Percentiles rank a stretch among this genome's conserved stretches.
These are phyloP conservation scores for Vultur gryphus DNA, from an alignment of 2,797 vertebrate genomes.

Conservation along the genomic window DNA sequence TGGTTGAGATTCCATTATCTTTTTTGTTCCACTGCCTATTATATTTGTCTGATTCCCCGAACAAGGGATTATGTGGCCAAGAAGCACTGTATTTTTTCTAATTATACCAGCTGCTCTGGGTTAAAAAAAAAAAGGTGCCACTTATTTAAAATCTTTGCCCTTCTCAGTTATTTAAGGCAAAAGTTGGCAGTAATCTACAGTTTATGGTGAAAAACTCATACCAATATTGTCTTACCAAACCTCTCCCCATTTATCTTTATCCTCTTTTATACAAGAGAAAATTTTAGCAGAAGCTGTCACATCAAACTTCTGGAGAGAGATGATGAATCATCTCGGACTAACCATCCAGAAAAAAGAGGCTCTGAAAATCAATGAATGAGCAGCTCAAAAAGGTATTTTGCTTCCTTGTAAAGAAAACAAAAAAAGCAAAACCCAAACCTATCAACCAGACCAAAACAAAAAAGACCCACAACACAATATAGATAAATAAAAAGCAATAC, in stretches of 20 bases:
- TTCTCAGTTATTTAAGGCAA: not conserved
- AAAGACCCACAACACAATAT: accelerated
- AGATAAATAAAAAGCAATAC: not conserved
- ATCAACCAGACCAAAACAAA: not conserved
- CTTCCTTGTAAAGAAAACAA: not conserved
- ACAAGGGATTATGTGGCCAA: not conserved
- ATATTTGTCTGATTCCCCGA: not conserved
- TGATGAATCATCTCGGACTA: not conserved
- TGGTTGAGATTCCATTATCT: not conserved
- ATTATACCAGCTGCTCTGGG: not conserved
- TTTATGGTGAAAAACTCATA: not conserved
- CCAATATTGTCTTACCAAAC: not conserved
- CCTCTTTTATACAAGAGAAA: not conserved
- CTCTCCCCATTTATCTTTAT: not conserved
- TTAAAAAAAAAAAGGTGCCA: not conserved
- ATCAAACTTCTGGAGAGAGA: not conserved
- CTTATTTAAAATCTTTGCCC: not conserved
- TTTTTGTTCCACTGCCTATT: not conserved
- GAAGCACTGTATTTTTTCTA: not conserved
- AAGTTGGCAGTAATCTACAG: not conserved
- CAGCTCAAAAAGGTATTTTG: not conserved
- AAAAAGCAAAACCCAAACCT: not conserved
- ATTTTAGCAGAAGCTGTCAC: not conserved
- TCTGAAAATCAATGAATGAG: not conserved
- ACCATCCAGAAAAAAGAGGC: not conserved